phyloP scores from a whole-genome alignment of 2,797 vertebrate genomes.

The Pseudochromis fuscus region DNA sequence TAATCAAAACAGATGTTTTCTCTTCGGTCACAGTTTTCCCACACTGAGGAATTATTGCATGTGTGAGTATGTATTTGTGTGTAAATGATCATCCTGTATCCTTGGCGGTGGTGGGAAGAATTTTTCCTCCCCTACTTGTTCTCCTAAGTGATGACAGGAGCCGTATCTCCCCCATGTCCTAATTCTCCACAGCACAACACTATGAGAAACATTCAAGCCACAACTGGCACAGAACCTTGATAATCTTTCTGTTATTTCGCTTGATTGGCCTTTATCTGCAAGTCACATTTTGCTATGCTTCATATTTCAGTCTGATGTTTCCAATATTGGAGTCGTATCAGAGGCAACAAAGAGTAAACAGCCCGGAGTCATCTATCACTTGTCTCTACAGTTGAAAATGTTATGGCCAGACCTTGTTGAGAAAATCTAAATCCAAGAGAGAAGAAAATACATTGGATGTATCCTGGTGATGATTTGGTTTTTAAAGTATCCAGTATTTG shows the following conservation, averaged over 20 bases:
- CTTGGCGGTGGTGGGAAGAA: conserved; percentile 66
- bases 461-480: no score
- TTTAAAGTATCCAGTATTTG: no score
- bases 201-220: conserved; percentile 59
- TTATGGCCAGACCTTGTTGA: not conserved
- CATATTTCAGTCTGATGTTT: conserved; percentile 47
- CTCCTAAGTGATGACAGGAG: conserved; percentile 75
- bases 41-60: conserved; percentile 38
- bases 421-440: not conserved
- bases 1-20: conserved; percentile 65
- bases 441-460: not conserved
- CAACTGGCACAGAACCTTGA: conserved; percentile 49
- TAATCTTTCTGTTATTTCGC: conserved; percentile 47
- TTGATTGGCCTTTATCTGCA: conserved; percentile 34
- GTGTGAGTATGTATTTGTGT: conserved; percentile 16
- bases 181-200: conserved; percentile 47
- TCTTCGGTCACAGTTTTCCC: conserved; percentile 52
- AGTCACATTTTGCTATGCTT: conserved; percentile 53
- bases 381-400: not conserved
- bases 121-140: conserved; percentile 65
- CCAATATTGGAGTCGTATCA: conserved; percentile 37
- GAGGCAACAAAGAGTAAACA: conserved; percentile 5
- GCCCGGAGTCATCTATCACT: conserved; percentile 7
- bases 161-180: conserved; percentile 61
- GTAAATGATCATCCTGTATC: conserved; percentile 56